Evolutionary conservation across 2,888 invertebrate species (phyloP), one percentile per base, ranked within the genome.

Genomic region (Apamea anceps): DNA sequence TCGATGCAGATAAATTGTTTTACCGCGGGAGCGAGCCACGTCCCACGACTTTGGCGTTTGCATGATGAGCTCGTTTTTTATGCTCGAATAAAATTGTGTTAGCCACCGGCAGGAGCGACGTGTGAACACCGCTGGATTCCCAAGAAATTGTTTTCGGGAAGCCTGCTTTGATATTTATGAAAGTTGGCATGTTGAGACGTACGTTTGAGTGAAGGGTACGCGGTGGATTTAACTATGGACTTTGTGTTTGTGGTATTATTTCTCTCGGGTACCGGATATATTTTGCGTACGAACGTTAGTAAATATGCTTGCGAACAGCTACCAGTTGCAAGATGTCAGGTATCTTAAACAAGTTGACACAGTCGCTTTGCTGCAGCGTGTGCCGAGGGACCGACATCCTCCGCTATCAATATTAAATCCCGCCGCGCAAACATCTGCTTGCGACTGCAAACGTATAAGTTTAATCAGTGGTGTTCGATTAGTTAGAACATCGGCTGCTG

Each of bases 1-100:
- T 96, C 97, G 96, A 97, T 96, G 96, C 95, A 96, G 97, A 97
- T 97, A 97, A 97, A 97, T 96, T 96, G 96, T 97, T 97, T 97
- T 96, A 96, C 96, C 96, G 95, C 96, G 96, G 91, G 91, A 92
- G 93, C 91, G 87, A 91, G 93, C 96, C 95, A 96, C 96, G 96
- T 96, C 95, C 94, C 94, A 93, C 91, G 94, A 94, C 94, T 96
- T 94, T 95, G 96, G 95, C 96, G 96, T 97, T 96, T 96, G 96
- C 96, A 96, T 97, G 96, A 96, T 97, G 96, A 96, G 95, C 96
- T 95, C 96, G 95, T 96, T 96, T 96, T 96, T 97, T 97, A 97
- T 96, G 96, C 96, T 93, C 94, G 95, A 96, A 96, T 96, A 96
- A 96, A 96, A 96, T 96, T 96, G 96, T 95, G 96, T 97, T 96